Evolutionary conservation across 2,113 vertebrate genomes (phyloP), one percentile per base, ranked within the genome.

Genomic region (Furnarius figulus): DNA sequence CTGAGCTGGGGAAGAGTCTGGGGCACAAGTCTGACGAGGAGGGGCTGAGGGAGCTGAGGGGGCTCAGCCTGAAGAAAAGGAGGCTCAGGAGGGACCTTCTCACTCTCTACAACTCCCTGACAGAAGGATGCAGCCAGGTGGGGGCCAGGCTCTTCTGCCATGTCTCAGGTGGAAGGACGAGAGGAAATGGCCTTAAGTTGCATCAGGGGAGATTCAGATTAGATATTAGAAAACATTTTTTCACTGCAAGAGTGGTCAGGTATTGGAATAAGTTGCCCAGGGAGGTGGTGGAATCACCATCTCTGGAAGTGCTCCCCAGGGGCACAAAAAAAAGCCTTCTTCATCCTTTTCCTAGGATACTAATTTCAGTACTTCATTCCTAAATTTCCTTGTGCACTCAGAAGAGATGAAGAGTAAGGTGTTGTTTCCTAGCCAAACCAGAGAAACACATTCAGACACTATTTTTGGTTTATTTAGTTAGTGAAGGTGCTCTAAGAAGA

Each of bases 361-460:
- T 53, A 23, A 71, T 71, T 74, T 75, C 68, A 84, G 35, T 72
- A n/a, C 61, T 92, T 90, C 47, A 74, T 46, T 88, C 68, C 59
- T 86, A 35, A 52, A 53, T 52, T 80, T 85, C 75, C 5, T 1
- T 20, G 77, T 76, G 11, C 44, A 30, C 72, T 56, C 33, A 28
- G 33, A 87, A 80, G 72, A 82, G 55, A 55, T 46, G 65, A 73
- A 84, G 35, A 72, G 6, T 12, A 68, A 65, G 35, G 44, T 82
- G 65, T 50, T 70, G n/a, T 27, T 74, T 89, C 44, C 76, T 79
- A 87, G 73, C 76, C 90, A 88, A 82, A 67, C 59, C 79, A 96
- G 68, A 88, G 61, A 82, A 93, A 93, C 76, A 87, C 92, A 93
- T 86, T 94, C 72, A 92, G 78, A 86, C 67, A 89, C 61, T 24